Percentiles rank a stretch among this genome's conserved stretches.
Evolutionary conservation across 2,797 vertebrate genomes (phyloP).

Genomic region (Anas bahamensis): DNA sequence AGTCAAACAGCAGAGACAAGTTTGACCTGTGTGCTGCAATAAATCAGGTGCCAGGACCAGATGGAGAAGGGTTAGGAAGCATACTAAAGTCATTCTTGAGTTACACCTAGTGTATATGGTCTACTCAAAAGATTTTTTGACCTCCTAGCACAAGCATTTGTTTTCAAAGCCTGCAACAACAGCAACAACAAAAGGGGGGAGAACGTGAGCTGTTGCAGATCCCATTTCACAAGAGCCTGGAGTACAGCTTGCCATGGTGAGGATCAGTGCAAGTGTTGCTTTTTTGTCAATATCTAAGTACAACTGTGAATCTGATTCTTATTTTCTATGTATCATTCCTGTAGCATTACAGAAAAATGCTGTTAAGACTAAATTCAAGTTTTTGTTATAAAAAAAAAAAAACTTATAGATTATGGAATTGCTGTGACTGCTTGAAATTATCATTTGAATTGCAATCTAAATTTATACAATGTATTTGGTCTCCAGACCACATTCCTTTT

Average conservation of each 20-base stretch:
- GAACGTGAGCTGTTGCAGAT: neutral
- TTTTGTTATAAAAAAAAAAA: neutral
- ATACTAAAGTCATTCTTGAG: neutral
- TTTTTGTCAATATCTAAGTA: neutral
- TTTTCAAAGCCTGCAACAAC: constrained; percentile 4
- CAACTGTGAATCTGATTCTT: neutral
- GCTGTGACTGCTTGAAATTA: neutral
- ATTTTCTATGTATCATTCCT: neutral
- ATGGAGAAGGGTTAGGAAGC: neutral
- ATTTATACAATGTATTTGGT: neutral
- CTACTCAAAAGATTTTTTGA: neutral
- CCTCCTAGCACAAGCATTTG: neutral
- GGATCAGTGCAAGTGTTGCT: neutral
- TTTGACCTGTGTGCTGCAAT: neutral
- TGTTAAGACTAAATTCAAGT: neutral
- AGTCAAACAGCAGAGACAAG: neutral
- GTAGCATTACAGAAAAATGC: neutral
- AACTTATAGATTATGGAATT: neutral
- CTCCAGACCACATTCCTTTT: neutral
- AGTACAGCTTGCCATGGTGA: neutral
- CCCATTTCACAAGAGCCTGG: neutral
- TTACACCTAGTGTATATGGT: neutral
- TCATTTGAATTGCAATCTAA: neutral
- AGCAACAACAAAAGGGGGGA: neutral
- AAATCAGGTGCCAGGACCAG: constrained; percentile 34